Percentiles rank a stretch among this genome's conserved stretches.
Conservation (phyloP, 2,797 vertebrate species). For the Schizopygopsis malacanthus region DNA sequence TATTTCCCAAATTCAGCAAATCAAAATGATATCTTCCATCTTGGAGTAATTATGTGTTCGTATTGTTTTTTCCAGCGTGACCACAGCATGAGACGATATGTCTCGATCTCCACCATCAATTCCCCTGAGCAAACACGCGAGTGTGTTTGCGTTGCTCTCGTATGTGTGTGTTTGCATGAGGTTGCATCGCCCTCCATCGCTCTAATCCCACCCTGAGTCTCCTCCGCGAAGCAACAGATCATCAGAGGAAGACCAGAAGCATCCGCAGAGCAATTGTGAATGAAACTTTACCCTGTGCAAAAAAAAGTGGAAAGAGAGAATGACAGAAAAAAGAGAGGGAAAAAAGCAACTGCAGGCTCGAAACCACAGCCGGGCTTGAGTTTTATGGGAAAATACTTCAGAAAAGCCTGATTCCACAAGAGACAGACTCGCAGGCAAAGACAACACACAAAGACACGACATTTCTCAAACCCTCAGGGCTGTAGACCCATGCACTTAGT, state of each 20-base stretch:
- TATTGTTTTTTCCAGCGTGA: slow-evolving; percentile 58
- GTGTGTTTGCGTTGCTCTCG: slow-evolving; percentile 42
- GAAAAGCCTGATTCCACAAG: slow-evolving; percentile 58
- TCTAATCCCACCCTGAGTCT: slow-evolving; percentile 40
- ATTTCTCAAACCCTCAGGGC: slow-evolving; percentile 17
- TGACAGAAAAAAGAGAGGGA: slow-evolving; percentile 41
- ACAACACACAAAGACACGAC: slow-evolving; percentile 35
- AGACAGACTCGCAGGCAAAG: slow-evolving; percentile 23
- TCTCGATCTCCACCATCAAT: slow-evolving; percentile 51
- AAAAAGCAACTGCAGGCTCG: slow-evolving; percentile 43
- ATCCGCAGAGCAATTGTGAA: slow-evolving; percentile 48
- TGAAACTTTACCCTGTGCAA: slow-evolving; percentile 43
- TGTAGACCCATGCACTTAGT: neutral
- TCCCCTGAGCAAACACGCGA: slow-evolving; percentile 18
- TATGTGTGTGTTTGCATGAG: slow-evolving; percentile 55
- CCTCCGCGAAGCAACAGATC: slow-evolving; percentile 28
- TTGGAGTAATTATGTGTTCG: slow-evolving; percentile 63
- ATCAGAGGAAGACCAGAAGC: slow-evolving; percentile 55
- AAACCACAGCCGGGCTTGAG: slow-evolving; percentile 63
- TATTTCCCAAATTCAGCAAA: slow-evolving; percentile 65
- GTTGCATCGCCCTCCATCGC: slow-evolving; percentile 47
- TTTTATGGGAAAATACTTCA: slow-evolving; percentile 71
- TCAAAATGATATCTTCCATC: slow-evolving; percentile 62
- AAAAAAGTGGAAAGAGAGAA: slow-evolving; percentile 43
- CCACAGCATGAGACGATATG: slow-evolving; percentile 58